Evolutionary conservation across 2,113 vertebrate genomes (phyloP).

Genomic region (Pterocles gutturalis): DNA sequence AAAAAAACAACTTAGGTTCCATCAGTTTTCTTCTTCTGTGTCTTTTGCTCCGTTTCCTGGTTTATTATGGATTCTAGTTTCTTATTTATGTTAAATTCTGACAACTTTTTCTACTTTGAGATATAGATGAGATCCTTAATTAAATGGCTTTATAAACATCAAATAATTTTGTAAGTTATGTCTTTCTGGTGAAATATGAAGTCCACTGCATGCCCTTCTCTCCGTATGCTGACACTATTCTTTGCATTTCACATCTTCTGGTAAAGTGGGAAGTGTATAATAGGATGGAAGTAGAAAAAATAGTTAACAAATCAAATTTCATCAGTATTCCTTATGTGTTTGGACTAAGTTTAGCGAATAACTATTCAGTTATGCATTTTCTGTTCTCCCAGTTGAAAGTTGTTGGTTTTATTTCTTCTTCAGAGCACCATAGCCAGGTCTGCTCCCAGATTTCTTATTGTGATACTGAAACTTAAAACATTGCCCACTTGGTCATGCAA

Average conservation of each 20-base stretch:
- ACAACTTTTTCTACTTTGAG: not conserved
- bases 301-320: not conserved
- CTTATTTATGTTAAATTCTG: not conserved
- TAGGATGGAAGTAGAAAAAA: not conserved
- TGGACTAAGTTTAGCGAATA: not conserved
- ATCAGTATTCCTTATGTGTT: not conserved
- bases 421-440: not conserved
- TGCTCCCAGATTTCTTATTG: not conserved
- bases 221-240: not conserved
- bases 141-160: not conserved
- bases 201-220: too few relatives aligned
- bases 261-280: not conserved
- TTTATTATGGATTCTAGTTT: not conserved
- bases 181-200: not conserved
- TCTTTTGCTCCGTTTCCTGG: not conserved
- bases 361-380: not conserved
- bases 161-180: not conserved
- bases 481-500: rapidly evolving
- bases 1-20: not conserved
- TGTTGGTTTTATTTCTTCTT: not conserved
- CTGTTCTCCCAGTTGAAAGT: not conserved
- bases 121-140: not conserved
- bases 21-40: not conserved
- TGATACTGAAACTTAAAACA: rapidly evolving
- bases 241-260: not conserved